phyloP scores from a whole-genome alignment of 2,797 vertebrate genomes.

The Tokudaia tokunoshimensis region DNA sequence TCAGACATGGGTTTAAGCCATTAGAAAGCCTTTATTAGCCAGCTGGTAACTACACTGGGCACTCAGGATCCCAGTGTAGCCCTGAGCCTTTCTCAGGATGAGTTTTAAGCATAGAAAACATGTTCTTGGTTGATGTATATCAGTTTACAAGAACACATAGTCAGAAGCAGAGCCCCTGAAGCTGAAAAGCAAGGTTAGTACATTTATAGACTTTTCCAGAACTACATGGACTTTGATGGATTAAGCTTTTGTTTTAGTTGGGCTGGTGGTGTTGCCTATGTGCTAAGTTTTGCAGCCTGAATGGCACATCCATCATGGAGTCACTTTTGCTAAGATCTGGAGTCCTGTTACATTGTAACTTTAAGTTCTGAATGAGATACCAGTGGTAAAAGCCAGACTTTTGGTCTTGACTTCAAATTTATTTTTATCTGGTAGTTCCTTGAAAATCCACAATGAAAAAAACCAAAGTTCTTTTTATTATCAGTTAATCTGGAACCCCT shows the following conservation, averaged over 20 bases:
- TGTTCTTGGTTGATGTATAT: not conserved
- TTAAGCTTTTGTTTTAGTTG: not conserved
- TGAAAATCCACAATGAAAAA: not conserved
- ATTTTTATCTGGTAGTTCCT: not conserved
- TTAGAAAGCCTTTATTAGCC: not conserved
- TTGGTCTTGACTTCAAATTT: not conserved
- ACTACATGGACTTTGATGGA: not conserved
- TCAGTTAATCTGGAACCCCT: not conserved
- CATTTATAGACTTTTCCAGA: not conserved
- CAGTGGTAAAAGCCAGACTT: slow-evolving; percentile 1
- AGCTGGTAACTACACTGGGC: not conserved
- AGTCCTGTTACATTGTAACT: not conserved
- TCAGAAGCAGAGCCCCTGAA: not conserved
- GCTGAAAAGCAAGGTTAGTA: not conserved
- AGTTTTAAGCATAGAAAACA: not conserved
- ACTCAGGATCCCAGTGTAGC: not conserved
- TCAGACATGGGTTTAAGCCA: not conserved
- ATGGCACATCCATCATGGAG: not conserved
- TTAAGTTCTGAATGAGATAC: not conserved
- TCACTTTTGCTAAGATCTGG: not conserved
- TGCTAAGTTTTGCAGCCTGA: not conserved
- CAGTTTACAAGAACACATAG: not conserved
- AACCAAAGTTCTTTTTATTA: not conserved
- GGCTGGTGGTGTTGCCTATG: not conserved
- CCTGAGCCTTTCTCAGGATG: not conserved